Base-by-base conservation (phyloP, 2,113 vertebrate species). In the Halcyon senegalensis region DNA sequence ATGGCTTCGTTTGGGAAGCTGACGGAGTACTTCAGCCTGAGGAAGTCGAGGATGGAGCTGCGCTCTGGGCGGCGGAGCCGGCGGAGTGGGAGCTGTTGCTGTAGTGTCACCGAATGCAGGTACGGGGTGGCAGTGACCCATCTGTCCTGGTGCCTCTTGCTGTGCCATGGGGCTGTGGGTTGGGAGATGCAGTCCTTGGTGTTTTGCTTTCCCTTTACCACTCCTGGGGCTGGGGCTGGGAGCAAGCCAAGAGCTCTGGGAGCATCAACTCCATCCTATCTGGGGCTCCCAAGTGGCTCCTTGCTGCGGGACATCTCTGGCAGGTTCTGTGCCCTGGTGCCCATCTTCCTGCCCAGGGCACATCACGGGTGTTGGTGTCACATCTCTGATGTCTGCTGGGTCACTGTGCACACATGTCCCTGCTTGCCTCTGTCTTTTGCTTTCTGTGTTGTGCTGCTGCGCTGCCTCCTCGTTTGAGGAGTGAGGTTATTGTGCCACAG, bases 1-100 rank as follows among this genome's bases (percentile, higher is more conserved):
- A 99, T 99, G 99, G 98, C 99, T 91, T 99, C 99, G 44, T 99
- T 99, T 23, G 99, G 99, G 90, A 99, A 99, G 98, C 98, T 99
- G 96, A 99, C 99, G 24, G 99, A 99, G 90, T 99, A 99, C 98
- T 99, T 99, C 98, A 98, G 98, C 95, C 98, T 99, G 11, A 98
- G 99, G 83, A 99, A 98, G 96, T 99, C 99, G 56, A 98, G 99
- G 87, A 98, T 98, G 73, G 99, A 99, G 97, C 98, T 99, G 90
- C 98, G 98, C 70, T 98, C 98, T 8, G 96, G 97, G 84, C 98
- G 98, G 90, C 95, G 95, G 73, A 98, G 97, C 48, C 97, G 97
- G 94, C 97, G 99, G 46, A 99, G 99, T 1, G 98, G 98, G 85
- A 99, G 98, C 90, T 99, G 98, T 90, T 99, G 99, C 98, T 99